Conservation (phyloP, 2,888 invertebrate species). For the Abrostola triplasia region DNA sequence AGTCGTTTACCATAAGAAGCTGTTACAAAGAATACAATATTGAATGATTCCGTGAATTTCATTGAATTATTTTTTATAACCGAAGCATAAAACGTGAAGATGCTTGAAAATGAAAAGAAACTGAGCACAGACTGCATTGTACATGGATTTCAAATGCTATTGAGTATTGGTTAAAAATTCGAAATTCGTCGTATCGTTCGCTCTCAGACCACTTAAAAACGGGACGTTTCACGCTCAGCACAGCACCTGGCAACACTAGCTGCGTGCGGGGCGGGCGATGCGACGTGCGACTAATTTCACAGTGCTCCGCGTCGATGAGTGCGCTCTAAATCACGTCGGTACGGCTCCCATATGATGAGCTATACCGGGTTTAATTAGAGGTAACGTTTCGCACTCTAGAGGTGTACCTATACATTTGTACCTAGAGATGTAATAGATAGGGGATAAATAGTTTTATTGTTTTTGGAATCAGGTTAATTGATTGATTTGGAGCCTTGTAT, state of each 20-base stretch:
- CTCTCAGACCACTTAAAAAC: background rate
- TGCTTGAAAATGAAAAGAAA: too few relatives aligned
- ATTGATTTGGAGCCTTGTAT: background rate
- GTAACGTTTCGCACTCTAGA: conserved; percentile 12
- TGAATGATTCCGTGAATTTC: too few relatives aligned
- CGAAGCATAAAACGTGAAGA: too few relatives aligned
- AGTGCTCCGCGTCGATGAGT: conserved; percentile 61
- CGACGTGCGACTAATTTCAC: conserved; percentile 69
- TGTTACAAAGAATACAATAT: too few relatives aligned
- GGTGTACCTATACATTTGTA: background rate
- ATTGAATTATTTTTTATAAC: too few relatives aligned
- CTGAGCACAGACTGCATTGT: too few relatives aligned
- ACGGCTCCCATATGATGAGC: conserved; percentile 54
- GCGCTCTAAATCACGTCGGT: conserved; percentile 64
- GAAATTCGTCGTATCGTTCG: background rate
- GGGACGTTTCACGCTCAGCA: background rate
- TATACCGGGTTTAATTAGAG: conserved; percentile 47
- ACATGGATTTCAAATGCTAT: too few relatives aligned
- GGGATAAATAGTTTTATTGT: background rate
- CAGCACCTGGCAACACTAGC: background rate
- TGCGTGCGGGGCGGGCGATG: background rate
- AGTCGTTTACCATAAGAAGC: too few relatives aligned
- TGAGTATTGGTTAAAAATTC: too few relatives aligned
- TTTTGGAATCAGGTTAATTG: background rate
- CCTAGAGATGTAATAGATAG: background rate